phyloP scores from a whole-genome alignment of 2,797 vertebrate genomes.

The Gallinago solitaria region DNA sequence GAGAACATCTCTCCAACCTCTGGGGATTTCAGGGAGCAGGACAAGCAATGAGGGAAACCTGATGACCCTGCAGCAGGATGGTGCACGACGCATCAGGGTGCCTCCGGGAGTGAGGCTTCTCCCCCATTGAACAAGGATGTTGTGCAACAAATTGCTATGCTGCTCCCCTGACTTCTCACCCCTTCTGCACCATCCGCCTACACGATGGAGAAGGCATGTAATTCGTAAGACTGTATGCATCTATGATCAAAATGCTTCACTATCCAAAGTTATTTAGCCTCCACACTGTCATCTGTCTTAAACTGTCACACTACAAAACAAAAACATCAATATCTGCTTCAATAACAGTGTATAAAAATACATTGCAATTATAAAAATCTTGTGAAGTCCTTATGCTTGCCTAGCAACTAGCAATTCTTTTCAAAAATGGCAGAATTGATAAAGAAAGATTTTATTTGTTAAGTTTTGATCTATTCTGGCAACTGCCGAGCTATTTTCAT shows the following conservation, averaged over 20 bases:
- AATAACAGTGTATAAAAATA: background rate
- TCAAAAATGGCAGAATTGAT: background rate
- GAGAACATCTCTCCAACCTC: background rate
- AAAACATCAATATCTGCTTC: background rate
- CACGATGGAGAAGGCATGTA: background rate
- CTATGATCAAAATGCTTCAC: background rate
- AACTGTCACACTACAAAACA: background rate
- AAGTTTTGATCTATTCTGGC: background rate
- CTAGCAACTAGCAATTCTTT: background rate
- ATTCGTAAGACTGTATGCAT: background rate
- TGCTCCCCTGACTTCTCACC: background rate
- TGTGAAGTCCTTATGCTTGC: background rate
- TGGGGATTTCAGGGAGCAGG: background rate
- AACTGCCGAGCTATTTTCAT: background rate
- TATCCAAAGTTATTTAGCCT: background rate
- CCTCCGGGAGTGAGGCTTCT: background rate
- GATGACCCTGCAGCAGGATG: background rate
- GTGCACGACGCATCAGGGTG: background rate
- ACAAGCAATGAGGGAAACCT: background rate
- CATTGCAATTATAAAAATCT: background rate
- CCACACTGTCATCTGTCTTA: background rate
- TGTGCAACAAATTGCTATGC: background rate
- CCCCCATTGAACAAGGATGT: rapidly evolving
- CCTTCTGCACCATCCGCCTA: background rate
- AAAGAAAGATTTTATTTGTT: background rate